Conservation (phyloP, 2,113 vertebrate species). For the Pseudorasbora parva region DNA sequence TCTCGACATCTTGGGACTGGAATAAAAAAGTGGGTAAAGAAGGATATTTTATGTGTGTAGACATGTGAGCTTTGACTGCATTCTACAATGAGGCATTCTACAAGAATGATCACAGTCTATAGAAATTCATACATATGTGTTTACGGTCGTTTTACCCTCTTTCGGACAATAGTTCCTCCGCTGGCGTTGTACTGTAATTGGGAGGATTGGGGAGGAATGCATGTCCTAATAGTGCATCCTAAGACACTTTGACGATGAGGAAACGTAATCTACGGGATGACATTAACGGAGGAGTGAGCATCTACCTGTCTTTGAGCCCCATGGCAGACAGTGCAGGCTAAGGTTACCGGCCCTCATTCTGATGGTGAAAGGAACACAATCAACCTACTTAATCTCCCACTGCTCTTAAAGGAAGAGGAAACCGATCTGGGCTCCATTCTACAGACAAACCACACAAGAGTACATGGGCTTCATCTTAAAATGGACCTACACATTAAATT, state of each 20-base stretch:
- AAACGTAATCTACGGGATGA: constrained; percentile 89
- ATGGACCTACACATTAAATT: constrained; percentile 77
- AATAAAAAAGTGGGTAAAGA: background rate
- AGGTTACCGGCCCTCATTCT: constrained; percentile 86
- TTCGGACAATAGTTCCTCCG: background rate
- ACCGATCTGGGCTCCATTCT: constrained; percentile 78
- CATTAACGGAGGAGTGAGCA: constrained; percentile 86
- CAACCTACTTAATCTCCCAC: constrained; percentile 82
- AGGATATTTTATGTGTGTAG: too few relatives aligned
- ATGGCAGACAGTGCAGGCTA: constrained; percentile 83
- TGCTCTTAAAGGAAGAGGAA: constrained; percentile 83
- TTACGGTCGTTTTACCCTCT: background rate
- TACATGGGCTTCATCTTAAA: constrained; percentile 77
- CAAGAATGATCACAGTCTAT: background rate
- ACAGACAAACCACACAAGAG: constrained; percentile 71
- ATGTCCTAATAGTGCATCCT: constrained; percentile 67
- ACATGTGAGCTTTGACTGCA: background rate
- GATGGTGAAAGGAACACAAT: constrained; percentile 82
- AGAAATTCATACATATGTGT: background rate
- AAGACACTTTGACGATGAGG: constrained; percentile 82
- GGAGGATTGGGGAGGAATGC: constrained; percentile 55
- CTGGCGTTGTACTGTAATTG: constrained; percentile 29
- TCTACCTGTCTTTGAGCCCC: constrained; percentile 78
- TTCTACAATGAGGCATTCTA: background rate
- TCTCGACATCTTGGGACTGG: too few relatives aligned